These are phyloP conservation scores for Druon quercuslanigerum DNA, from an alignment of 1,140 invertebrate genomes.

Conservation along the genomic window DNA sequence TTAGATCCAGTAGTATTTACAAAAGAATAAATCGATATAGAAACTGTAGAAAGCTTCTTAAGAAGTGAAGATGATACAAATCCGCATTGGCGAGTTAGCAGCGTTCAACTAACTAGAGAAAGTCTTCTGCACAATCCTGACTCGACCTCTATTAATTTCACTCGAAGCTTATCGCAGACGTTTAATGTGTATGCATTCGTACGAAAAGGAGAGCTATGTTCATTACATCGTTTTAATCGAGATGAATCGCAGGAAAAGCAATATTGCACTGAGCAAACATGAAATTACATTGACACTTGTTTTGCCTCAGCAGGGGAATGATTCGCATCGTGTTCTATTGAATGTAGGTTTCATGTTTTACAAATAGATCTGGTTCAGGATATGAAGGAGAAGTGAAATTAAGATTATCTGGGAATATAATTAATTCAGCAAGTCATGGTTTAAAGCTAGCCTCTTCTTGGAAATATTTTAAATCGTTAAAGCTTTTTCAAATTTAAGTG, in stretches of 20 bases:
- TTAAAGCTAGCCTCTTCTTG: conserved; percentile 7
- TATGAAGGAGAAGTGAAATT: conserved; percentile 21
- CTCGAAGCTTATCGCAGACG: not conserved
- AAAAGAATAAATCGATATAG: not conserved
- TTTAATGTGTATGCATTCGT: not conserved
- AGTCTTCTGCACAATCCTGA: conserved; percentile 6
- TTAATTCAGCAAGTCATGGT: conserved; percentile 13
- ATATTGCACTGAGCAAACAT: not conserved
- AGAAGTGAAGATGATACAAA: conserved; percentile 28
- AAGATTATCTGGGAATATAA: conserved; percentile 15
- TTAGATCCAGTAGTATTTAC: conserved; percentile 10
- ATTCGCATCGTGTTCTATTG: not conserved
- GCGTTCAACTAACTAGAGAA: conserved; percentile 18
- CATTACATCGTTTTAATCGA: not conserved
- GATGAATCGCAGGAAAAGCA: not conserved
- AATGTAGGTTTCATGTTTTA: conserved; percentile 24
- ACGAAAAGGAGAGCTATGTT: not conserved
- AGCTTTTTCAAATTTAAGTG: not conserved
- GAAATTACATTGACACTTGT: conserved; percentile 9
- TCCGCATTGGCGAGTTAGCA: conserved; percentile 20
- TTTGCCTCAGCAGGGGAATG: not conserved
- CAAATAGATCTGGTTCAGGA: conserved; percentile 16
- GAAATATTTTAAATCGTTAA: not conserved
- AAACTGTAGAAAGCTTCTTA: conserved; percentile 16
- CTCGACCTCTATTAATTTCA: conserved; percentile 25